phyloP scores from a whole-genome alignment of 2,797 vertebrate species.

The Cetoscarus ocellatus region DNA sequence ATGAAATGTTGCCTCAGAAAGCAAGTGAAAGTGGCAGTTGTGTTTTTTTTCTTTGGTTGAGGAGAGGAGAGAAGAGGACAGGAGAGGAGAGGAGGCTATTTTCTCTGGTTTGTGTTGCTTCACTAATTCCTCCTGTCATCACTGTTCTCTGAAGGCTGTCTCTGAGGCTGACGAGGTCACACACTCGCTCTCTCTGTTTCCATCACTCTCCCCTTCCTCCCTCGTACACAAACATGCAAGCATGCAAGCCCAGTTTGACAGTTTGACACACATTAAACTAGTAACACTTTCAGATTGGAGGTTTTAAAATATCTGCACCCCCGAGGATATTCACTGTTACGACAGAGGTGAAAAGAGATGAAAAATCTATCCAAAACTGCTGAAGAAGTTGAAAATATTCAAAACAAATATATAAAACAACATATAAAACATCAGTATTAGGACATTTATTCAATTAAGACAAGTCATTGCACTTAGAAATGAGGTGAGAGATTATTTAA shows the following conservation, averaged over 20 bases:
- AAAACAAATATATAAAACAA: too few species aligned
- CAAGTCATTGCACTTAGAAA: conserved; percentile 2
- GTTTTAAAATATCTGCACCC: conserved; percentile 35
- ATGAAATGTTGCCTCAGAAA: conserved; percentile 7
- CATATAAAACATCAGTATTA: neutral
- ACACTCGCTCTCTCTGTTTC: conserved; percentile 39
- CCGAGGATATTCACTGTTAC: conserved; percentile 8
- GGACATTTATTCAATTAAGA: neutral
- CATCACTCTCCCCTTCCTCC: conserved; percentile 31
- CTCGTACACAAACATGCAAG: conserved; percentile 22
- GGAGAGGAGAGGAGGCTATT: conserved; percentile 47
- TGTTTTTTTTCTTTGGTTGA: conserved; percentile 2
- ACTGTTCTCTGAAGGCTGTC: conserved; percentile 68
- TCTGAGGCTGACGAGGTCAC: conserved; percentile 66
- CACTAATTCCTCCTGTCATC: conserved; percentile 72
- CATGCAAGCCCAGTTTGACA: conserved; percentile 35
- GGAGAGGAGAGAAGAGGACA: conserved; percentile 27
- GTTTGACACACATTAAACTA: conserved; percentile 51
- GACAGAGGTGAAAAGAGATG: conserved; percentile 19
- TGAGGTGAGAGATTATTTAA: too few species aligned
- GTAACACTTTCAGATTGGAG: conserved; percentile 31
- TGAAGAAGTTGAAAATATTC: neutral
- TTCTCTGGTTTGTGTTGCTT: conserved; percentile 67
- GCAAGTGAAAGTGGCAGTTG: conserved; percentile 3
- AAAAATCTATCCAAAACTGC: neutral